Conservation (phyloP, 30 jellyfish, hydroid and myxozoan species). For the Aurelia aurita complex sp. Pacific region DNA sequence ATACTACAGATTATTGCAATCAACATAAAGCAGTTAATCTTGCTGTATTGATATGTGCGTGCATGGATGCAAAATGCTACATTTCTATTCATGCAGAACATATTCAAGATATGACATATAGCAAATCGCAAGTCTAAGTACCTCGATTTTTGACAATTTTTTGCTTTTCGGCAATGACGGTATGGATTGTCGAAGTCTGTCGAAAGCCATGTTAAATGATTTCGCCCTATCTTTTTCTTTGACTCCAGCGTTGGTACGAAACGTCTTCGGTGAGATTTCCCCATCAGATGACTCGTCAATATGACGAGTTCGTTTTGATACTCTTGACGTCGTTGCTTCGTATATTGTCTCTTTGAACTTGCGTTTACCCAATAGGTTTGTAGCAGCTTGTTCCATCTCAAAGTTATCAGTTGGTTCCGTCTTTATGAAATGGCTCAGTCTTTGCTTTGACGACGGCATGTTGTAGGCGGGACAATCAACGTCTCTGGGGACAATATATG, state of each 20-base stretch:
- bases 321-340: constrained; percentile 36
- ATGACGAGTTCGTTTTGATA: constrained; percentile 52
- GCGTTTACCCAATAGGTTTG: constrained; percentile 40
- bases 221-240: constrained; percentile 87
- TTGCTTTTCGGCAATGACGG: constrained; percentile 87
- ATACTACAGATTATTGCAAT: too few relatives aligned
- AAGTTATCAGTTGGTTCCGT: constrained; percentile 63
- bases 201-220: constrained; percentile 75
- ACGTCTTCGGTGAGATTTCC: constrained; percentile 44
- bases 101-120: constrained; percentile 74
- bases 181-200: constrained; percentile 72
- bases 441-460: constrained; percentile 78
- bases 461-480: constrained; percentile 2
- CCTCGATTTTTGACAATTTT: constrained; percentile 79
- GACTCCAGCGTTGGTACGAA: constrained; percentile 26
- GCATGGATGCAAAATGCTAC: background rate
- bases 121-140: constrained; percentile 82
- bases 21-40: background rate
- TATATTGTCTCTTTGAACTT: constrained; percentile 27
- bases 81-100: constrained; percentile 30
- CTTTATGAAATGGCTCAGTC: constrained; percentile 69
- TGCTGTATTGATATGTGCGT: background rate
- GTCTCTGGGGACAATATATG: background rate
- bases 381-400: constrained; percentile 15
- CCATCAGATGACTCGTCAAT: constrained; percentile 70